These are phyloP conservation scores for Schlechtendalia chinensis DNA, from an alignment of 1,140 invertebrate genomes.

Conservation along the genomic window DNA sequence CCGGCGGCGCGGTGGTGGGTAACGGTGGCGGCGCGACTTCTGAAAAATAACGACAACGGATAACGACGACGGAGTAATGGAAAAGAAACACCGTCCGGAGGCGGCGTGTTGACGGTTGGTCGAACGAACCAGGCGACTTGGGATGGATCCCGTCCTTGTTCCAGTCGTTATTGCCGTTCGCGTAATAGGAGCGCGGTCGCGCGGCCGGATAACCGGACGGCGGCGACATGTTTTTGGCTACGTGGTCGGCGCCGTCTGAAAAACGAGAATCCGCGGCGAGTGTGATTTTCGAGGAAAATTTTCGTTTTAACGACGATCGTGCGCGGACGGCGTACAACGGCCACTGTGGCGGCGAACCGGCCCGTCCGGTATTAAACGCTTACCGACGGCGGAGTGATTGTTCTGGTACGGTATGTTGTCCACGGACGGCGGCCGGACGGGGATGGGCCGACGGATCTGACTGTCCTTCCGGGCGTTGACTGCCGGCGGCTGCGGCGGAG, in stretches of 20 bases:
- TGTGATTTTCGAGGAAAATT: too few relatives aligned
- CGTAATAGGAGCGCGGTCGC: conserved; percentile 27
- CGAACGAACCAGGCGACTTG: conserved; percentile 30
- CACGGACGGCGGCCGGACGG: conserved; percentile 26
- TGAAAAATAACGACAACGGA: neutral
- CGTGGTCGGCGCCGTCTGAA: conserved; percentile 1
- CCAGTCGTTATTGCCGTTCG: conserved; percentile 41
- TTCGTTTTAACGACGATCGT: too few relatives aligned
- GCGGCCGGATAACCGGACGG: conserved; percentile 14
- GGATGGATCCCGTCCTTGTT: neutral
- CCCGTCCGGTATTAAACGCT: too few relatives aligned
- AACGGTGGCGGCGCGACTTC: conserved; percentile 52
- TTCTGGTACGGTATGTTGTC: conserved; percentile 45
- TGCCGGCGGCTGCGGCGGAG: neutral
- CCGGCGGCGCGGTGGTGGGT: conserved; percentile 53
- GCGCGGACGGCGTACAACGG: too few relatives aligned
- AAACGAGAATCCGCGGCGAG: too few relatives aligned
- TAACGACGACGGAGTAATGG: too few relatives aligned
- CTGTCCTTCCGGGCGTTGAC: conserved; percentile 14
- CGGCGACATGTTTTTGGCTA: too few relatives aligned
- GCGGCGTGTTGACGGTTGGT: too few relatives aligned
- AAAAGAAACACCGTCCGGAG: too few relatives aligned
- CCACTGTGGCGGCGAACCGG: too few relatives aligned
- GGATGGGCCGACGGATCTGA: conserved; percentile 41
- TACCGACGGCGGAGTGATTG: conserved; percentile 10